Evolutionary conservation across 2,113 vertebrate species (phyloP), one percentile per base, ranked within the genome.

Genomic region (Camelus dromedarius): DNA sequence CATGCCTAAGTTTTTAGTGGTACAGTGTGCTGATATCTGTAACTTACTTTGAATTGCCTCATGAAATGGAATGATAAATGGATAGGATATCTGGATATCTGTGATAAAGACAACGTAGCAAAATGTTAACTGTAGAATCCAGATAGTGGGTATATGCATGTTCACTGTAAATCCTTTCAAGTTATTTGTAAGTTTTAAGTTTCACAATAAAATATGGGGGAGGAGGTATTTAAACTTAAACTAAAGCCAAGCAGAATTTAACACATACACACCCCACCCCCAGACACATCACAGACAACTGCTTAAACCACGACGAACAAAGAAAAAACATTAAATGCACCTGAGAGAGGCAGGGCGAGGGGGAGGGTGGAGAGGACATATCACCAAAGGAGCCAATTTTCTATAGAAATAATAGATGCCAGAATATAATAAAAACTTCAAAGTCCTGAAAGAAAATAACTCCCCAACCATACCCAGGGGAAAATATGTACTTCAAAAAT

Each of bases 221-320:
- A 8, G 50, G 15, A n/a, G 48, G 15, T 10, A 91, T 62, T 77
- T 77, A 77, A 8, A 54, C 38, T 76, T 76, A 82, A 95, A 67
- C 6, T 76, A 11, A 90, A 50, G 58, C 22, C 52, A 84, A 80
- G 22, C 24, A 87, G 22, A 77, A 58, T 35, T 72, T 67, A 9
- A 50, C 19, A 16, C 42, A 66, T 42, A 66, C 38, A 67, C 30
- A 67, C 22, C 50, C 22, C 7, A 42, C 19, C 6, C 15, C 15
- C 8, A 86, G 2, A 48, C 18, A 56, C 46, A 35, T 82, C 28
- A 60, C 22, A 79, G 38, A 50, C 77, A 80, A 94, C 11, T 66
- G 4, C 62, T 95, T 86, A 93, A 93, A 87, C 30, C 69, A 60
- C 89, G 89, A 60, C 89, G 89, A 18, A 80, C 24, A 90, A 90